Evolutionary conservation across 2,888 invertebrate genomes (phyloP), one percentile per base, ranked within the genome.

Genomic region (Drosophila koepferae): DNA sequence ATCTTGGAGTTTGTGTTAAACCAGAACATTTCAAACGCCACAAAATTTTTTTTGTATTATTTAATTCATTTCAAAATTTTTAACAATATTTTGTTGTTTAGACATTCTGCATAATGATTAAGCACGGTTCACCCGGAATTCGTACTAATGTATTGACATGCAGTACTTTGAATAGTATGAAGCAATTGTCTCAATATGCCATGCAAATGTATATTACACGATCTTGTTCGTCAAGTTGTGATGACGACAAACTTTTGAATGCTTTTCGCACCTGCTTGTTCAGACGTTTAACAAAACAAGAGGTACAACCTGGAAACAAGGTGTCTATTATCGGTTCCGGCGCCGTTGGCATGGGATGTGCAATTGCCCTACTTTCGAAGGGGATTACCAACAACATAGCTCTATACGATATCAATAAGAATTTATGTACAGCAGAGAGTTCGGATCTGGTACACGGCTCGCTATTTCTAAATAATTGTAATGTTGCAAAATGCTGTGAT

Each of bases 341-440:
- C 0, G 95, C 96, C 92, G 97, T 98, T 59, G 98, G 98, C 68
- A 97, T 97, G 97, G 97, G 97, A 0, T 96, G 96, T 73, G 97
- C 97, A 38, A 96, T 97, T 93, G 95, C 96, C 60, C 94, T 97
- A 90, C 94, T 97, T 41, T 95, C 96, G 14, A 96, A 97, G 94
- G 96, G 95, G 58, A 94, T 97, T 14, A 95, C 96, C 0, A 96
- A 95, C 88, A 96, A 98, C 85, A 92, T 98, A 6, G 96, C 95
- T 0, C 93, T 98, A 69, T 95, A 97, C 10, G 98, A 98, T 92
- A 94, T 95, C 3, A 94, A 95, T 92, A 95, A 94, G 9, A 96
- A 97, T 83, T 97, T 97, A 91, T 92, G 97, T 54, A 95, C 95
- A 79, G 43, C 60, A 2, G 67, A 77, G n/a, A 36, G 18, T 2